A percentile compares a stretch with the other conserved stretches of the same genome.
phyloP scores from a whole-genome alignment of 2,888 invertebrate species.

The Gari tellinella region DNA sequence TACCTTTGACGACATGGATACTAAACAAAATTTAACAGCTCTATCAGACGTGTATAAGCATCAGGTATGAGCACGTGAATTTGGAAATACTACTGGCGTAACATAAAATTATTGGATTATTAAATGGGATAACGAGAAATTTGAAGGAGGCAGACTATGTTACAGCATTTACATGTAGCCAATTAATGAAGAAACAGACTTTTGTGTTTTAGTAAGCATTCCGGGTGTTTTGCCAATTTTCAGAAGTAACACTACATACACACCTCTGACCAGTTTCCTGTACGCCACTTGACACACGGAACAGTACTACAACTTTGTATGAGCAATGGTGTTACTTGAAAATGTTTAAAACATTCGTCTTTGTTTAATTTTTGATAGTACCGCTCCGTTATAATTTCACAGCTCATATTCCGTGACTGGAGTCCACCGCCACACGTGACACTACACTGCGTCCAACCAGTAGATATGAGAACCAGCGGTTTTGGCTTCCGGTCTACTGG shows the following conservation, averaged over 20 bases:
- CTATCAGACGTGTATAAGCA: too few species aligned
- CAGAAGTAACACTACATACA: slow-evolving; percentile 65
- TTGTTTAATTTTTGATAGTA: slow-evolving; percentile 75
- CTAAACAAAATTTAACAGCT: too few species aligned
- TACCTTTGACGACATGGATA: too few species aligned
- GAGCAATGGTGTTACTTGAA: slow-evolving; percentile 88
- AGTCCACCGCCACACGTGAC: slow-evolving; percentile 76
- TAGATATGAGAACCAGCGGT: slow-evolving; percentile 68
- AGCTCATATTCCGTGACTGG: slow-evolving; percentile 73
- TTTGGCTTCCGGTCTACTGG: slow-evolving; percentile 70
- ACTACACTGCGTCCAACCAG: slow-evolving; percentile 74
- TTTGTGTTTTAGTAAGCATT: too few species aligned
- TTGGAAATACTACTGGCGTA: too few species aligned
- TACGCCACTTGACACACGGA: slow-evolving; percentile 95
- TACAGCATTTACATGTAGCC: too few species aligned
- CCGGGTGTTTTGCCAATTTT: too few species aligned
- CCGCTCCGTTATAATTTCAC: slow-evolving; percentile 76
- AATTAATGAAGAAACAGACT: too few species aligned
- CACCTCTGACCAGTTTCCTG: slow-evolving; percentile 97
- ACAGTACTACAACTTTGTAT: slow-evolving; percentile 92
- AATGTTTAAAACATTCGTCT: slow-evolving; percentile 65
- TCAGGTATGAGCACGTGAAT: too few species aligned
- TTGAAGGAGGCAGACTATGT: too few species aligned
- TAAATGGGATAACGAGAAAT: too few species aligned
- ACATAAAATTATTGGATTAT: too few species aligned